Evolutionary conservation across 2,888 invertebrate genomes (phyloP).

Genomic region (Hydrotaea cyrtoneurina): DNA sequence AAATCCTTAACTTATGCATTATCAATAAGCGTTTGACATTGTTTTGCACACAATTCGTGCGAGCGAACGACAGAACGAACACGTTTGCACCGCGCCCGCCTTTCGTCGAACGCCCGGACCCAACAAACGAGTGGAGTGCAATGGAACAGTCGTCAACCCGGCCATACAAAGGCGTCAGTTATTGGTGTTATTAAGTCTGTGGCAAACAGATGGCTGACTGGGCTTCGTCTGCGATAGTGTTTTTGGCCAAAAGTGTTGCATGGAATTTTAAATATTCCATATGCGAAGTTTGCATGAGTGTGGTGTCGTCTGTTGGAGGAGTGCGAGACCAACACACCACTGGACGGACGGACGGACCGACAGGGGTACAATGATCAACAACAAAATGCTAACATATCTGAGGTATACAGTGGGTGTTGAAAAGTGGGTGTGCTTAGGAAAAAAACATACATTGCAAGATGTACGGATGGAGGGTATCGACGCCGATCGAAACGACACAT

Average conservation of each 20-base stretch:
- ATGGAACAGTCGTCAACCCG: not conserved
- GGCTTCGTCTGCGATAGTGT: slow-evolving; percentile 31
- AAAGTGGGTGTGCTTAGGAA: too few relatives aligned
- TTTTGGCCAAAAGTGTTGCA: slow-evolving; percentile 41
- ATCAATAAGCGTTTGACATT: slow-evolving; percentile 41
- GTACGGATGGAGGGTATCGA: too few relatives aligned
- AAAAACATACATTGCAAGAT: too few relatives aligned
- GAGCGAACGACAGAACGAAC: not conserved
- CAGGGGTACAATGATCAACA: not conserved
- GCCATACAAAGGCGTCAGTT: slow-evolving; percentile 25
- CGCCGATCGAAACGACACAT: too few relatives aligned
- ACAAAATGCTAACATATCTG: slow-evolving; percentile 18
- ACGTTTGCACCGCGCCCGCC: not conserved
- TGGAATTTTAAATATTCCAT: slow-evolving; percentile 51
- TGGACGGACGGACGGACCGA: slow-evolving; percentile 10
- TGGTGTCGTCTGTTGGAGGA: not conserved
- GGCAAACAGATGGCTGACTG: slow-evolving; percentile 13
- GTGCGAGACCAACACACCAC: not conserved
- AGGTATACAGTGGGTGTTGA: slow-evolving; percentile 2
- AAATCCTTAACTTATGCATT: slow-evolving; percentile 38
- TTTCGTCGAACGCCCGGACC: not conserved
- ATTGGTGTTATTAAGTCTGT: slow-evolving; percentile 34
- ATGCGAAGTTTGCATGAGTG: not conserved
- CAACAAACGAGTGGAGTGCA: not conserved
- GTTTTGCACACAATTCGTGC: slow-evolving; percentile 38